Evolutionary conservation across 2,797 vertebrate species (phyloP).

Genomic region (Pseudochaenichthys georgianus): DNA sequence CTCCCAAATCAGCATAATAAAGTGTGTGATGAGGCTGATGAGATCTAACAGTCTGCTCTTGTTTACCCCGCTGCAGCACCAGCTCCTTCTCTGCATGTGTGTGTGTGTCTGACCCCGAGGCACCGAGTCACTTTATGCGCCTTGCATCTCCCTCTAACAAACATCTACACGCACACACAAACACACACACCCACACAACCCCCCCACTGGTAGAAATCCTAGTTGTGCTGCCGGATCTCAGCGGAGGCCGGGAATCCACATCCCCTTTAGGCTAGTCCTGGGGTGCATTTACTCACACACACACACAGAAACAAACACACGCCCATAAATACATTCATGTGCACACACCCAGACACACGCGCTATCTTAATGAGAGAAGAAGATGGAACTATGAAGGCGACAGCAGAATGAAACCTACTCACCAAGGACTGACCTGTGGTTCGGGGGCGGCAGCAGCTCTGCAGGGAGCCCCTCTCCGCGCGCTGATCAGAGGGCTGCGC

Average conservation of each 20-base stretch:
- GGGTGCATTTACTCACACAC: slow-evolving; percentile 80
- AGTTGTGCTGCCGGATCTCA: slow-evolving; percentile 79
- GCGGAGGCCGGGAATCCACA: slow-evolving; percentile 81
- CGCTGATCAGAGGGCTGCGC: slow-evolving; percentile 83
- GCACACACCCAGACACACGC: slow-evolving; percentile 51
- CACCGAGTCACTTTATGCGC: slow-evolving; percentile 82
- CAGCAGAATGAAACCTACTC: slow-evolving; percentile 80
- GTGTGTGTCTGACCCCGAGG: slow-evolving; percentile 84
- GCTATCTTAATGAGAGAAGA: slow-evolving; percentile 82
- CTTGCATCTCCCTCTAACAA: slow-evolving; percentile 70
- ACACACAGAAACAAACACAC: slow-evolving; percentile 28
- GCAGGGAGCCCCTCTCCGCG: slow-evolving; percentile 78
- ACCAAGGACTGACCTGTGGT: slow-evolving; percentile 86
- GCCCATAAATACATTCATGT: slow-evolving; percentile 50
- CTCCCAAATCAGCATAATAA: slow-evolving; percentile 83
- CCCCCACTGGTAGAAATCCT: slow-evolving; percentile 76
- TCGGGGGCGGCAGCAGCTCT: slow-evolving; percentile 79
- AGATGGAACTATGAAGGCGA: slow-evolving; percentile 76
- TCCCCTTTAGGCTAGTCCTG: slow-evolving; percentile 88
- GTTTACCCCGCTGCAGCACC: slow-evolving; percentile 80
- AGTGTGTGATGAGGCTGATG: slow-evolving; percentile 80
- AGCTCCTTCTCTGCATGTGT: slow-evolving; percentile 73
- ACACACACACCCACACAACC: slow-evolving; percentile 42
- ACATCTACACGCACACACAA: slow-evolving; percentile 38
- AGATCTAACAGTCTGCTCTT: slow-evolving; percentile 83